phyloP scores from a whole-genome alignment of 2,113 vertebrate species.

The Ellobius talpinus region DNA sequence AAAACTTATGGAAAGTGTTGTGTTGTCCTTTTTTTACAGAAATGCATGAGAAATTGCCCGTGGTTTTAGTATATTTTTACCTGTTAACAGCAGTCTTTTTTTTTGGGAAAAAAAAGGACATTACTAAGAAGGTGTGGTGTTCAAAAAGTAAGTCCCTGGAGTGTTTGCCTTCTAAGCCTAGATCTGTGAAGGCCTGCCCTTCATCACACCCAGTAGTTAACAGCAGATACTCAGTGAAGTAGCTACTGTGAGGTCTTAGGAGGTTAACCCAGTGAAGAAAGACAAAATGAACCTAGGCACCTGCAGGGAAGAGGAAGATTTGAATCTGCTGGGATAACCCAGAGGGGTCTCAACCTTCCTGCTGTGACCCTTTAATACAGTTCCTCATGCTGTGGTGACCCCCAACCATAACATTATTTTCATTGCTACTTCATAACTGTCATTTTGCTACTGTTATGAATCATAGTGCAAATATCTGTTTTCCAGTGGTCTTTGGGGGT shows the following conservation, averaged over 20 bases:
- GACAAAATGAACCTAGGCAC: background rate
- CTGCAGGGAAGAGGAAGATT: background rate
- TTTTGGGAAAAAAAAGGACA: background rate
- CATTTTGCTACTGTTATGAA: background rate
- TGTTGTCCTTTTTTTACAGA: background rate
- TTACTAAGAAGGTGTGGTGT: background rate
- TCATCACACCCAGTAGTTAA: background rate
- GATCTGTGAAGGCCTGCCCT: background rate
- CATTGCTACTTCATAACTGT: background rate
- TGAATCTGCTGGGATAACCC: background rate
- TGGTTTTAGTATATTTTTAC: conserved; percentile 35
- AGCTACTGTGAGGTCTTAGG: background rate
- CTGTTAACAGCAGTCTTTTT: conserved; percentile 25
- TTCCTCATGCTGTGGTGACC: background rate
- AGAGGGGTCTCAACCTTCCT: background rate
- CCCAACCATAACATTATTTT: background rate
- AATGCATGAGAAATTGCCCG: background rate
- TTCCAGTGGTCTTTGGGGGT: background rate
- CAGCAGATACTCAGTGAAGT: background rate
- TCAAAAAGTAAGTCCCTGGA: conserved; percentile 37
- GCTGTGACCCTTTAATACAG: background rate
- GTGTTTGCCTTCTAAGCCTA: conserved; percentile 30
- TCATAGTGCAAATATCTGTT: background rate
- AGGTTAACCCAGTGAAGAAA: background rate
- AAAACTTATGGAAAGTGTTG: background rate